These are phyloP conservation scores for Lutraria rhynchaena DNA, from an alignment of 1,140 invertebrate genomes.

Conservation along the genomic window DNA sequence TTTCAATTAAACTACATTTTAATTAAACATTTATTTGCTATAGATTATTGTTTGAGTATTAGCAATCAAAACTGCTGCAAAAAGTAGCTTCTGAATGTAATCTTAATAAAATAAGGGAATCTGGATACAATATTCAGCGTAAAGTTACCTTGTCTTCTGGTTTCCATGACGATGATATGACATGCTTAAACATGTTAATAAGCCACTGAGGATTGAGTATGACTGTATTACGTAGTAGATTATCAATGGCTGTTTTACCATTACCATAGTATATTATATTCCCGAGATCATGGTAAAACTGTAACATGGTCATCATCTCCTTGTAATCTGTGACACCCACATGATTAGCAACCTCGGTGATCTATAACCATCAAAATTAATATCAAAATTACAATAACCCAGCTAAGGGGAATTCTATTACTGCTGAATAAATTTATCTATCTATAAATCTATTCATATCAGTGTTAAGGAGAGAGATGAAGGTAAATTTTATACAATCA, in stretches of 20 bases:
- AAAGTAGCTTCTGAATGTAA: too few relatives aligned
- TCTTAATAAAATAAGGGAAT: too few relatives aligned
- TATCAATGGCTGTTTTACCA: conserved; percentile 65
- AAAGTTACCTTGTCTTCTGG: conserved; percentile 67
- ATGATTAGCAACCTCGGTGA: conserved; percentile 79
- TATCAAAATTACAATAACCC: not conserved
- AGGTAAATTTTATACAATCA: too few relatives aligned
- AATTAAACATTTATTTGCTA: too few relatives aligned
- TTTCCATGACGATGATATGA: conserved; percentile 65
- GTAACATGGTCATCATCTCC: conserved; percentile 81
- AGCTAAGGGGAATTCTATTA: too few relatives aligned
- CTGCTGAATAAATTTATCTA: too few relatives aligned
- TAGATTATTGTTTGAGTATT: too few relatives aligned
- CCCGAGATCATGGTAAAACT: conserved; percentile 82
- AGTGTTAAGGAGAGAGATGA: too few relatives aligned
- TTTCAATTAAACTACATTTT: too few relatives aligned
- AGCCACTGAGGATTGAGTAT: conserved; percentile 81
- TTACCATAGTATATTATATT: conserved; percentile 78
- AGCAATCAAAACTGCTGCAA: too few relatives aligned
- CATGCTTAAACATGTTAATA: conserved; percentile 74
- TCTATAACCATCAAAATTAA: conserved; percentile 55
- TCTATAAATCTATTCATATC: too few relatives aligned
- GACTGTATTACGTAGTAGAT: conserved; percentile 76
- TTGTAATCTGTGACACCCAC: conserved; percentile 76
- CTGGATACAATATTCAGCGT: too few relatives aligned